Evolutionary conservation across 30 jellyfish, hydroid and myxozoan species (phyloP).

Genomic region (Cassiopea andromeda): DNA sequence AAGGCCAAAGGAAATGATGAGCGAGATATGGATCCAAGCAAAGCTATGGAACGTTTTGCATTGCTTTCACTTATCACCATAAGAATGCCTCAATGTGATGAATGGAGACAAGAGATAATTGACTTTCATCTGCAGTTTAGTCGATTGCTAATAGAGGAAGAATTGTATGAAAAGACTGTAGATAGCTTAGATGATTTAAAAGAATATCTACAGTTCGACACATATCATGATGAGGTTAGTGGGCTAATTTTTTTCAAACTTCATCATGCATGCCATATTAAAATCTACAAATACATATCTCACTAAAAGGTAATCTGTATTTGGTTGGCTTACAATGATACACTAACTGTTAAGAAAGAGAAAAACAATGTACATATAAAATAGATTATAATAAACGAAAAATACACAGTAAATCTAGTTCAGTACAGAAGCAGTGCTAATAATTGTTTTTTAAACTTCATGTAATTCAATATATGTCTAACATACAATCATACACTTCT

Average conservation of each 20-base stretch:
- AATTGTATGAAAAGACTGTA: not conserved
- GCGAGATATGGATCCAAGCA: not conserved
- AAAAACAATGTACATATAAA: too few species aligned
- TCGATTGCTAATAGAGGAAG: not conserved
- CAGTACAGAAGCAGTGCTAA: too few species aligned
- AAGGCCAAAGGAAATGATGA: not conserved
- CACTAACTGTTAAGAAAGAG: too few species aligned
- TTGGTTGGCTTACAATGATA: too few species aligned
- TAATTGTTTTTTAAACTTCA: too few species aligned
- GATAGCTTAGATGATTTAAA: not conserved
- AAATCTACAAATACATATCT: too few species aligned
- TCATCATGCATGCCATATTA: too few species aligned
- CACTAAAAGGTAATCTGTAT: too few species aligned
- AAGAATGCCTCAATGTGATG: not conserved
- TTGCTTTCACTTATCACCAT: not conserved
- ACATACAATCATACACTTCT: too few species aligned
- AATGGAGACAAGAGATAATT: not conserved
- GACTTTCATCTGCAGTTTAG: not conserved
- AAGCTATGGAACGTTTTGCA: not conserved
- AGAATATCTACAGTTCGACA: not conserved
- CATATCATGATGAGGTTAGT: not conserved
- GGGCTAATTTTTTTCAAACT: not conserved
- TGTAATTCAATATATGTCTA: too few species aligned
- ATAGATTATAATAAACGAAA: too few species aligned
- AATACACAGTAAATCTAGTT: too few species aligned